phyloP scores from a whole-genome alignment of 2,797 vertebrate genomes.

The Spinibarbus caldwelli region DNA sequence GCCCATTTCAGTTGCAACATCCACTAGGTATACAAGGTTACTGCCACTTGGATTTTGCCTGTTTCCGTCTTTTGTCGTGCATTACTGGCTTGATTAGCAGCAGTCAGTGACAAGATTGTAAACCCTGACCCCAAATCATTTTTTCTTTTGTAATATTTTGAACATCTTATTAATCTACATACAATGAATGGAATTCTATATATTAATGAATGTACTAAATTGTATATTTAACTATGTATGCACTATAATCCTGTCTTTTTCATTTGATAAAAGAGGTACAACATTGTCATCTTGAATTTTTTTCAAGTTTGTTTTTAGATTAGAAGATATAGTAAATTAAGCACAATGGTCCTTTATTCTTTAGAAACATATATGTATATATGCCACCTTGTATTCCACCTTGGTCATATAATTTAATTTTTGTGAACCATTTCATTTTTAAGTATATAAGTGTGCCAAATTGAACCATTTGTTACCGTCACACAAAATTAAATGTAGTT shows the following conservation, averaged over 20 bases:
- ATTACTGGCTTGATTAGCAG: slow-evolving; percentile 57
- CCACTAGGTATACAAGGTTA: slow-evolving; percentile 19
- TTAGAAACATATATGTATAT: neutral
- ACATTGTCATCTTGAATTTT: slow-evolving; percentile 5
- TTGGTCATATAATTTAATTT: neutral
- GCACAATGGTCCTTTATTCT: neutral
- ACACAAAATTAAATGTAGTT: neutral
- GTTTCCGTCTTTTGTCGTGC: slow-evolving; percentile 18
- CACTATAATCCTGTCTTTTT: slow-evolving; percentile 60
- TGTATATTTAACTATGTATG: slow-evolving; percentile 68
- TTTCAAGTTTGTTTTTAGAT: slow-evolving; percentile 13
- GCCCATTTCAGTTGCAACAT: slow-evolving; percentile 10
- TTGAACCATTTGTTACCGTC: neutral
- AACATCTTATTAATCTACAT: slow-evolving; percentile 37
- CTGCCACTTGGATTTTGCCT: slow-evolving; percentile 43
- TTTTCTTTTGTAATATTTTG: slow-evolving; percentile 8
- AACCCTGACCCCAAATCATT: neutral
- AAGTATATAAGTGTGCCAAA: neutral
- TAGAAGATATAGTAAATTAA: neutral
- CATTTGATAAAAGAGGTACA: slow-evolving; percentile 46
- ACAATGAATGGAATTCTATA: slow-evolving; percentile 31
- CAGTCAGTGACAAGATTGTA: slow-evolving; percentile 38
- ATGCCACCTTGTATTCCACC: neutral
- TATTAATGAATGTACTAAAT: slow-evolving; percentile 68
- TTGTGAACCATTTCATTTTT: neutral